Base-by-base conservation (phyloP, 2,888 invertebrate genomes). In the Deilephila porcellus region DNA sequence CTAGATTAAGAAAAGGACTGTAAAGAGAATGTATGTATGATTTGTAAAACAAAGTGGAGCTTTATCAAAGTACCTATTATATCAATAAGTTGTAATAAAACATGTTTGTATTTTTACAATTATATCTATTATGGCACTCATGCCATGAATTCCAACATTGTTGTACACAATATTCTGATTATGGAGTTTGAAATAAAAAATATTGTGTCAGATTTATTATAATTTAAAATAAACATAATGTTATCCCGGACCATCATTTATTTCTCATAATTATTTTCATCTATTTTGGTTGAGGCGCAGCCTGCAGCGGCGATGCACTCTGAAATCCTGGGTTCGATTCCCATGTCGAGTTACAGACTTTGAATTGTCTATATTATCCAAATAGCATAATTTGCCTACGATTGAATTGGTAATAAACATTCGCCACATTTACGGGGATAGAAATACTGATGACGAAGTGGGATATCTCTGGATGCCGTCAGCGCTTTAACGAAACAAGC, bases 41-140 rank as follows among this genome's bases (percentile, higher is more conserved):
- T 91, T 93, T 93, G 93, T 94, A 92, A 93, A 94, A 94, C 93
- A 94, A 94, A 89, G 89, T 92, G 91, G 91, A 94, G 94, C 94
- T 94, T 94, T 94, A 94, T 94, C 85, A 91, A 92, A 93, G 93
- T 94, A 94, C 93, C 93, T 94, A 94, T 93, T 90, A 86, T 93
- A 91, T 86, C 86, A 85, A 86, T 92, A 93, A 89, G 90, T 91
- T 88, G 85, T 87, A 89, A 90, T 87, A 89, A 89, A 90, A 90
- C 86, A 73, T 86, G 91, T 94, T 94, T 94, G 93, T 94, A 94
- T 93, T 94, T 94, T 94, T 94, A 92, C 93, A 93, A 89, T 90
- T 88, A 92, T 91, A 91, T 91, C 87, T 92, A 92, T 88, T n/a
- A 83, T 85, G 91, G 90, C 89, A 84, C 83, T 79, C 79, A 83